Evolutionary conservation across 2,113 vertebrate species (phyloP).

Genomic region (Pomatostomus ruficeps): DNA sequence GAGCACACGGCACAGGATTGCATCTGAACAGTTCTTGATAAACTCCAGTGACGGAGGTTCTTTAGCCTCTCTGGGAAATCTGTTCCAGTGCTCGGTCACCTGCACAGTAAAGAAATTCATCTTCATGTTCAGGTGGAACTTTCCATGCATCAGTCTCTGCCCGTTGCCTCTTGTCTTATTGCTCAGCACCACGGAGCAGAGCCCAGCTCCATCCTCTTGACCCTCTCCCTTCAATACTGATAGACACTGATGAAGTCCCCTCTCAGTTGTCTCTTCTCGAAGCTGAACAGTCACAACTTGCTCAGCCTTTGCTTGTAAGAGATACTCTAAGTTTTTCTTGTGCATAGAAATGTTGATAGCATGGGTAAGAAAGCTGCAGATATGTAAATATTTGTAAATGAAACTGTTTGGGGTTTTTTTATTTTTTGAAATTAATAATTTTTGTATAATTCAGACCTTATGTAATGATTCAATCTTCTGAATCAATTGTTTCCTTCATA

Average conservation of each 20-base stretch:
- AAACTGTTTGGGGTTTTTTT: not conserved
- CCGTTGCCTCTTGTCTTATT: not conserved
- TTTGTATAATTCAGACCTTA: not conserved
- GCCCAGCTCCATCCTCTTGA: not conserved
- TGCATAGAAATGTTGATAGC: not conserved
- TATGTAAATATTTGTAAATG: not conserved
- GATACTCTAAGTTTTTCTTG: not conserved
- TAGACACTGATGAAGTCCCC: fast-evolving
- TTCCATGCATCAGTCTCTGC: not conserved
- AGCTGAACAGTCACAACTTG: not conserved
- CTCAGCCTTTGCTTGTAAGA: not conserved
- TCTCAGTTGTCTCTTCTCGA: not conserved
- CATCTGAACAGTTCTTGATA: fast-evolving
- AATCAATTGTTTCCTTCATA: not conserved
- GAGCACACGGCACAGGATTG: not conserved
- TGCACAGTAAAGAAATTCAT: not conserved
- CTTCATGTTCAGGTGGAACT: not conserved
- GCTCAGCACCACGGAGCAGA: fast-evolving
- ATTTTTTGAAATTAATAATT: not conserved
- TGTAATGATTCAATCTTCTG: not conserved
- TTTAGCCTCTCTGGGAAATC: not conserved
- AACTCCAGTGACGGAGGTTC: not conserved
- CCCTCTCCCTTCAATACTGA: not conserved
- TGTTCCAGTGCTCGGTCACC: not conserved
- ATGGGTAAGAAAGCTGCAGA: not conserved